Percentiles rank a stretch among this genome's conserved stretches.
Evolutionary conservation across 2,888 invertebrate species (phyloP).

Genomic region (Neuroscelio doddi): DNA sequence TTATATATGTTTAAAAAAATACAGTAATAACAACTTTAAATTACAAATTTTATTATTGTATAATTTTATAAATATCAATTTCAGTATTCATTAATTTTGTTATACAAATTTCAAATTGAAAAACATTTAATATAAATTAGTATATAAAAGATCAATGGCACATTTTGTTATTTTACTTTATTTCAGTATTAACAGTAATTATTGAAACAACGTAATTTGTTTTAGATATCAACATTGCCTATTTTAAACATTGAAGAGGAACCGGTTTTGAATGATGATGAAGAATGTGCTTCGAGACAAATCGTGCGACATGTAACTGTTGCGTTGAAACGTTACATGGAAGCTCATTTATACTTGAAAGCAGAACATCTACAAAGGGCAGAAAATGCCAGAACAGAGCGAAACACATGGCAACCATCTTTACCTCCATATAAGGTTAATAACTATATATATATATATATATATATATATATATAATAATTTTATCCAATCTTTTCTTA

Average conservation of each 20-base stretch:
- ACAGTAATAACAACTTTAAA: no score
- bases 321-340: constrained; percentile 91
- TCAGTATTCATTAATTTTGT: background rate
- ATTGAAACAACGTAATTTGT: constrained; percentile 2
- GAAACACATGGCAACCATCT: constrained; percentile 67
- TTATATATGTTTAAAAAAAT: no score
- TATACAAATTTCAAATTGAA: no score
- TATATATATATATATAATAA: no score
- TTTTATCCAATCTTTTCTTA: constrained; percentile 1
- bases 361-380: constrained; percentile 81
- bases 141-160: background rate
- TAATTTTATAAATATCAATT: no score
- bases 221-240: constrained; percentile 86
- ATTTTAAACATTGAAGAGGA: constrained; percentile 82
- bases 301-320: constrained; percentile 93
- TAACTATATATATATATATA: no score
- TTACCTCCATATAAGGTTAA: constrained; percentile 73
- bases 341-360: constrained; percentile 89
- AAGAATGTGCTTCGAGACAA: constrained; percentile 91
- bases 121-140: no score
- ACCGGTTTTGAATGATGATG: constrained; percentile 83
- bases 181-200: background rate
- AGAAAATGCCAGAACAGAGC: constrained; percentile 72
- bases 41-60: no score
- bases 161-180: background rate